Base-by-base conservation (phyloP, 2,888 invertebrate genomes). In the Tenodera sinensis region DNA sequence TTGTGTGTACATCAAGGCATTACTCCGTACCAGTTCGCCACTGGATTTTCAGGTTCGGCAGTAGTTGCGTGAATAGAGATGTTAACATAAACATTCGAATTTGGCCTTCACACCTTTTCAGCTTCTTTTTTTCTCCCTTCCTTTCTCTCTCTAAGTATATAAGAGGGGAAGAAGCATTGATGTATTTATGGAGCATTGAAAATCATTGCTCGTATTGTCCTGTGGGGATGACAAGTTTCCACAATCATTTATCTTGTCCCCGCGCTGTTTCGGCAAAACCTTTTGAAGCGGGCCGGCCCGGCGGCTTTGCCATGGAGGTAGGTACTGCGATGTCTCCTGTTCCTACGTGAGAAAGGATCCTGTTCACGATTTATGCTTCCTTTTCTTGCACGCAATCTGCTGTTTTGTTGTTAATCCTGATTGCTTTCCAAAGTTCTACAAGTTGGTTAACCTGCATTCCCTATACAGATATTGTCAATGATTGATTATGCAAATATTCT, bases 141-240 rank as follows among this genome's bases (percentile, higher is more conserved):
- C n/a, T n/a, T 42, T 42, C 47, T 42, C 25, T n/a, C 12, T 27
- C 20, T 28, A n/a, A 82, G 25, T 54, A 81, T 14, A 30, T 47
- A 71, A 71, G 86, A 28, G 47, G 86, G 86, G 42, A 28, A 28
- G 28, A 30, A 54, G 83, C 89, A 88, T 89, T 88, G 90, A 90
- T 89, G 89, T 90, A 90, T 90, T 90, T 90, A 90, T 90, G 90
- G 89, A 85, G 81, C 90, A 90, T 90, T 89, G 90, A 90, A 90
- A 90, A 90, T 90, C 90, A 90, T 89, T 90, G 90, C 87, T 87
- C 28, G 89, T 88, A 90, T 90, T 90, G 90, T 90, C 81, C 85
- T 54, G 54, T 28, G 54, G 54, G 42, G 71, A 34, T 87, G 83
- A 81, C 82, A 85, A 81, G 54, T 47, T 71, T 88, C 85, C 83